These are phyloP conservation scores for Myrmecobius fasciatus DNA, from an alignment of 2,113 vertebrate genomes.

Conservation along the genomic window DNA sequence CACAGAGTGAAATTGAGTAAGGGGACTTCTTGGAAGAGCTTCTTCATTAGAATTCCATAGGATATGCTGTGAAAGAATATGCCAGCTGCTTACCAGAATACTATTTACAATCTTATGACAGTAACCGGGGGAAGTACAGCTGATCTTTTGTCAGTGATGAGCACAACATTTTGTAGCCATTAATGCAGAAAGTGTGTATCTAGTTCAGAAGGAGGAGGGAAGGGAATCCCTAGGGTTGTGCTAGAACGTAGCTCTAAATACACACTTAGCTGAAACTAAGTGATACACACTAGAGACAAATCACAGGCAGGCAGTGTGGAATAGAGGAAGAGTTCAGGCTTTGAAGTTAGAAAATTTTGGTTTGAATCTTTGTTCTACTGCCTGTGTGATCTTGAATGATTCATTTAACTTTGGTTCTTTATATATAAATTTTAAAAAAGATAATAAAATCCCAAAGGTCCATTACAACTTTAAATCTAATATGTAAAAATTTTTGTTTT, in stretches of 20 bases:
- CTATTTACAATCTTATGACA: conserved; percentile 31
- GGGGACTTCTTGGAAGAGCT: conserved; percentile 12
- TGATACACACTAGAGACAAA: not conserved
- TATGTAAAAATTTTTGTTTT: not conserved
- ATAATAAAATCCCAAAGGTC: not conserved
- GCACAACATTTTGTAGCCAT: not conserved
- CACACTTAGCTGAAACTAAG: conserved; percentile 1
- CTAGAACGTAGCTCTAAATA: conserved; percentile 27
- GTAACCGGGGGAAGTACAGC: conserved; percentile 33
- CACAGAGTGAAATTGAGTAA: conserved; percentile 5
- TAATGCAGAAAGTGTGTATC: conserved; percentile 28
- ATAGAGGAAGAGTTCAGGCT: not conserved
- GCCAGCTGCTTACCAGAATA: conserved; percentile 40
- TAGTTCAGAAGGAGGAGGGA: conserved; percentile 1
- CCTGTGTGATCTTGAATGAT: not conserved
- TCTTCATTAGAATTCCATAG: conserved; percentile 52
- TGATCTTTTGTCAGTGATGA: conserved; percentile 16
- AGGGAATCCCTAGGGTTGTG: not conserved
- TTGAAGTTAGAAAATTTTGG: fast-evolving
- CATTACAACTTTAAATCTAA: not conserved
- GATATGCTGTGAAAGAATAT: not conserved
- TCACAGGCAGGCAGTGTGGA: fast-evolving
- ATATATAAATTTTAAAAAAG: not conserved
- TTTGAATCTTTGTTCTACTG: not conserved
- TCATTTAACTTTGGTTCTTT: not conserved